Evolutionary conservation across 2,797 vertebrate species (phyloP), one percentile per base, ranked within the genome.

Genomic region (Cirrhinus mrigala): DNA sequence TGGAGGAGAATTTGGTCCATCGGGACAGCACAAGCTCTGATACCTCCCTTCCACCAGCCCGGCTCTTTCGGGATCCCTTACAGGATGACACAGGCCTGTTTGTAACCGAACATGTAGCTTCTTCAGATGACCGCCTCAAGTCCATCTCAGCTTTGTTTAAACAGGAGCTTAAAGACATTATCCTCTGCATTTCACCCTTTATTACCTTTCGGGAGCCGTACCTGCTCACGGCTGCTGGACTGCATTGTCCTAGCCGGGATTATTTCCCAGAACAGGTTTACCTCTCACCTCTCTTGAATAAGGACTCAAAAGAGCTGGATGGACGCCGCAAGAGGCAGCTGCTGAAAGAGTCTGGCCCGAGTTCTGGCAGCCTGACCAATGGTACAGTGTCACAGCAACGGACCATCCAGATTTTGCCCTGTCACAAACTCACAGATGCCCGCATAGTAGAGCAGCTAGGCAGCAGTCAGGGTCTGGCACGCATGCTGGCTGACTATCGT

Each of bases 1-100:
- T 92, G 54, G 94, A 93, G 66, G 85, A 86, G 82, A 83, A 90
- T 54, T 90, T 92, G 3, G 89, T 88, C 6, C 85, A 68, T 22
- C 93, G 83, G 1, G 88, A 87, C 1, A 91, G 90, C 85, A 94
- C 92, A 64, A 92, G 86, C 87, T 93, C 81, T 0, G 94, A 92
- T 73, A 91, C 89, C 0, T 89, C 92, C 52, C 94, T 90, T 86
- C 95, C 83, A 69, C 94, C 90, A 80, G 94, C 82, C 44, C 94
- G 94, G 88, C 91, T 96, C 73, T 99, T 99, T 85, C 92, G 97
- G 87, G 98, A 99, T 92, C 98, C 98, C 5, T 93, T 99, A 1
- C 98, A 99, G 92, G 98, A 99, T 78, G 98, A 99, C 89, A 98
- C 96, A 0, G 98, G 97, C n/a, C 90, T 98, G 89, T 99, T 98